These are phyloP conservation scores for Lomographa bimaculata DNA, from an alignment of 2,888 invertebrate species.

Conservation along the genomic window DNA sequence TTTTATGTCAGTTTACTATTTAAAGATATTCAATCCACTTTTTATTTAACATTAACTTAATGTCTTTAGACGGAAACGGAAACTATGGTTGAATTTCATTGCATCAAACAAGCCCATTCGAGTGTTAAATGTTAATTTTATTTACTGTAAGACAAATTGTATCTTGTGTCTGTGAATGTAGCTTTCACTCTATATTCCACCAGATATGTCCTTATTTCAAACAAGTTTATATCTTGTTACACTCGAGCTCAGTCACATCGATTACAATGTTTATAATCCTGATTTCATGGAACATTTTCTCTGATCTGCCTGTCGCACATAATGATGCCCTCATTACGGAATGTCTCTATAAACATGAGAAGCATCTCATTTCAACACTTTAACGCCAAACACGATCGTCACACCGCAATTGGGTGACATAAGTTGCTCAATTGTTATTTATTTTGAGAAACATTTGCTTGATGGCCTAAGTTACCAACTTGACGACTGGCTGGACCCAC, in stretches of 20 bases:
- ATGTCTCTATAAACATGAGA: slow-evolving; percentile 13
- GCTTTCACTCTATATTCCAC: slow-evolving; percentile 45
- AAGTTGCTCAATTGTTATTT: slow-evolving; percentile 63
- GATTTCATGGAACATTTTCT: slow-evolving; percentile 29
- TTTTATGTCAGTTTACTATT: no score
- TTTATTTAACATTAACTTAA: no score
- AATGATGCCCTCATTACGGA: slow-evolving; percentile 25
- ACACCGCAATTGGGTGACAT: slow-evolving; percentile 57
- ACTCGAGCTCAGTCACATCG: slow-evolving; percentile 32
- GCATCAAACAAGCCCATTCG: slow-evolving; percentile 24
- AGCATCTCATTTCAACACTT: slow-evolving; percentile 49
- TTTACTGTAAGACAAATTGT: slow-evolving; percentile 27
- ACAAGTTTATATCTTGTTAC: slow-evolving; percentile 25
- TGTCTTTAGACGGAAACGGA: slow-evolving; percentile 33
- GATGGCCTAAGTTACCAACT: slow-evolving; percentile 46
- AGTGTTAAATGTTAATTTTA: slow-evolving; percentile 14
- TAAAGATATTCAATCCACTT: no score
- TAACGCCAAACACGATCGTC: slow-evolving; percentile 41
- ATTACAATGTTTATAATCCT: slow-evolving; percentile 38
- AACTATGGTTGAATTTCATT: slow-evolving; percentile 30
- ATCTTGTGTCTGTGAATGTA: slow-evolving; percentile 37
- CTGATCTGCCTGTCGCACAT: slow-evolving; percentile 21
- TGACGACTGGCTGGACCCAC: slow-evolving; percentile 7
- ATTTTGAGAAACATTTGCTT: slow-evolving; percentile 49
- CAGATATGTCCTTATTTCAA: slow-evolving; percentile 46